A percentile compares a stretch with the other conserved stretches of the same genome.
Conservation (phyloP, 2,797 vertebrate genomes). For the Melanotaenia trifasciata region DNA sequence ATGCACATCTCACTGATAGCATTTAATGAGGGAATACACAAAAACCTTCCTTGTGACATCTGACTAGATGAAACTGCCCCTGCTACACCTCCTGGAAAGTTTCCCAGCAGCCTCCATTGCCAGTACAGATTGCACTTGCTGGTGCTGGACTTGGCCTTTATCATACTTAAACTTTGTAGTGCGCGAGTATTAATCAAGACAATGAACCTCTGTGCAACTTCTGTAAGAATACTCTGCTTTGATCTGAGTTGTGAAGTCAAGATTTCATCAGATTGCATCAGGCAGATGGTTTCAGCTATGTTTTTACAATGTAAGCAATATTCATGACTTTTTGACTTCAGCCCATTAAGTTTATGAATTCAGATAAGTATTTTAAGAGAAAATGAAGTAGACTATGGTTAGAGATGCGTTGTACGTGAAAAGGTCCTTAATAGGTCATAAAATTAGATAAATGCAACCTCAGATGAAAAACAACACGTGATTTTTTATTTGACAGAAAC, state of each 20-base stretch:
- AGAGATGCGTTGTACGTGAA: neutral
- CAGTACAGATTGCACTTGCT: too few species aligned
- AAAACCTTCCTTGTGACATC: too few species aligned
- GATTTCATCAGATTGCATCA: conserved; percentile 70
- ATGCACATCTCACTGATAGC: too few species aligned
- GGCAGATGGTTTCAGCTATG: conserved; percentile 11
- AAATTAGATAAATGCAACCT: neutral
- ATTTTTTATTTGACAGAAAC: too few species aligned
- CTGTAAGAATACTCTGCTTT: conserved; percentile 34
- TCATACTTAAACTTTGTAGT: too few species aligned
- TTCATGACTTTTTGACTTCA: conserved; percentile 7
- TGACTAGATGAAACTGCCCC: too few species aligned
- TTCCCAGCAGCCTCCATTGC: too few species aligned
- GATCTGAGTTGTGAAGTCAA: conserved; percentile 34
- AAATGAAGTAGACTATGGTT: neutral
- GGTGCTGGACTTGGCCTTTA: too few species aligned
- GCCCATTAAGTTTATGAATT: neutral
- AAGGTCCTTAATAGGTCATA: neutral
- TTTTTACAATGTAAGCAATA: conserved; percentile 35
- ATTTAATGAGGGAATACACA: too few species aligned
- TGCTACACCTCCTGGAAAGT: too few species aligned
- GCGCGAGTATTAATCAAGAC: conserved; percentile 37
- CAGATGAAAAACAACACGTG: too few species aligned
- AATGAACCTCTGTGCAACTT: conserved; percentile 20
- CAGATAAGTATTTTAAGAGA: neutral